These are phyloP conservation scores for Marisa cornuarietis DNA, from an alignment of 1,140 invertebrate genomes.

Conservation along the genomic window DNA sequence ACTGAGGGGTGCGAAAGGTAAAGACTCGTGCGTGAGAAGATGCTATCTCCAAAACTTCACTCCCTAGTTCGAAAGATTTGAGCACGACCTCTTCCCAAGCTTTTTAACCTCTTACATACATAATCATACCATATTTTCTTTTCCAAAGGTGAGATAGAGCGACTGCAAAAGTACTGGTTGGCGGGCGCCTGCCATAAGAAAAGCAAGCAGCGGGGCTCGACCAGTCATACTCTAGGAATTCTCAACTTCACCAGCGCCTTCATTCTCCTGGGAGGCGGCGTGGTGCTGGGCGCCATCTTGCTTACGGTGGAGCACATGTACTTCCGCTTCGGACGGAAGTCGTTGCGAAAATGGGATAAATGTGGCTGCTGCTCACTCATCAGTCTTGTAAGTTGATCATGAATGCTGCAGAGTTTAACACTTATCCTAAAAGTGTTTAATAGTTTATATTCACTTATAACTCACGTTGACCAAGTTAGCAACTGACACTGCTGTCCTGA, in stretches of 20 bases:
- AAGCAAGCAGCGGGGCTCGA: slow-evolving; percentile 49
- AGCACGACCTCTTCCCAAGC: no score
- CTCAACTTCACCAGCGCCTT: slow-evolving; percentile 97
- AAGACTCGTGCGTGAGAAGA: no score
- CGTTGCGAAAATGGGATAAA: slow-evolving; percentile 86
- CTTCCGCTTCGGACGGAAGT: slow-evolving; percentile 87
- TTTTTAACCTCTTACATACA: no score
- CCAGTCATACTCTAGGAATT: slow-evolving; percentile 86
- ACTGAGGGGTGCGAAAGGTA: neutral
- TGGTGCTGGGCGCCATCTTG: slow-evolving; percentile 85
- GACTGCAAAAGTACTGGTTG: slow-evolving; percentile 95
- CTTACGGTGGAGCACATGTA: slow-evolving; percentile 92
- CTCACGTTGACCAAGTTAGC: neutral
- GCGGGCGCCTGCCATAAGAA: slow-evolving; percentile 92
- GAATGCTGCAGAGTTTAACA: neutral
- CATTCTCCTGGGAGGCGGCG: slow-evolving; percentile 91
- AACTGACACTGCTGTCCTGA: neutral
- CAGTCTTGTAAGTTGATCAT: slow-evolving; percentile 75
- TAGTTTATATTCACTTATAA: neutral
- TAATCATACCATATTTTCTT: neutral
- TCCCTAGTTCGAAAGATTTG: no score
- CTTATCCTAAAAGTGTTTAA: neutral
- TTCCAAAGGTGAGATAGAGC: slow-evolving; percentile 85
- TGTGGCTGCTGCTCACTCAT: slow-evolving; percentile 91
- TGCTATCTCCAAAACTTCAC: no score